phyloP scores from a whole-genome alignment of 2,797 vertebrate species.

The Heterohyrax brucei region DNA sequence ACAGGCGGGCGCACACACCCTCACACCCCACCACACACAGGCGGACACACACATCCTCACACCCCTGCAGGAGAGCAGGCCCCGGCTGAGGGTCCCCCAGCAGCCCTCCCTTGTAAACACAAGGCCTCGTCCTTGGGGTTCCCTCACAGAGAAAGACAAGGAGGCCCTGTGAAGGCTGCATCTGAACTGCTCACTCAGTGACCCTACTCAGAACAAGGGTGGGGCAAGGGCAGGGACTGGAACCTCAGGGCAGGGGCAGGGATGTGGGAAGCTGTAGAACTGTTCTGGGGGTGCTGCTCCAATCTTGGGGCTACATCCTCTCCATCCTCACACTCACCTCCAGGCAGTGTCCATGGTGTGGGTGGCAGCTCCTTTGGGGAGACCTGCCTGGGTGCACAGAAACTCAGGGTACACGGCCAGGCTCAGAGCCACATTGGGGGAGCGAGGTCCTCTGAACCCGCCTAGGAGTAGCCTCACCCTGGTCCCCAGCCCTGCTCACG shows the following conservation, averaged over 20 bases:
- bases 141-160: not conserved
- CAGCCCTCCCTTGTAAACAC: not conserved
- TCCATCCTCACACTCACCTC: not conserved
- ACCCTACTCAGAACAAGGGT: not conserved
- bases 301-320: no score
- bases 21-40: no score
- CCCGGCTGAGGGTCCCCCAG: not conserved
- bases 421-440: not conserved
- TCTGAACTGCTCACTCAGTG: not conserved
- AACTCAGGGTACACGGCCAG: rapidly evolving
- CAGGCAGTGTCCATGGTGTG: no score
- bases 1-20: no score
- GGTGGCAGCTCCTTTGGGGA: not conserved
- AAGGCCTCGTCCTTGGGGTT: not conserved
- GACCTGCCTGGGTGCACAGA: not conserved
- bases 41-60: no score
- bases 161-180: not conserved
- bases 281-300: no score
- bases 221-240: not conserved
- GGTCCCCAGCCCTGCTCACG: not conserved
- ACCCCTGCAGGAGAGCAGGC: not conserved
- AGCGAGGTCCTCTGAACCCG: not conserved
- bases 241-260: not conserved
- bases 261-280: not conserved
- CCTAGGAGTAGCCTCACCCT: not conserved